phyloP scores from a whole-genome alignment of 2,888 invertebrate species.

The Aspidiotus destructor region DNA sequence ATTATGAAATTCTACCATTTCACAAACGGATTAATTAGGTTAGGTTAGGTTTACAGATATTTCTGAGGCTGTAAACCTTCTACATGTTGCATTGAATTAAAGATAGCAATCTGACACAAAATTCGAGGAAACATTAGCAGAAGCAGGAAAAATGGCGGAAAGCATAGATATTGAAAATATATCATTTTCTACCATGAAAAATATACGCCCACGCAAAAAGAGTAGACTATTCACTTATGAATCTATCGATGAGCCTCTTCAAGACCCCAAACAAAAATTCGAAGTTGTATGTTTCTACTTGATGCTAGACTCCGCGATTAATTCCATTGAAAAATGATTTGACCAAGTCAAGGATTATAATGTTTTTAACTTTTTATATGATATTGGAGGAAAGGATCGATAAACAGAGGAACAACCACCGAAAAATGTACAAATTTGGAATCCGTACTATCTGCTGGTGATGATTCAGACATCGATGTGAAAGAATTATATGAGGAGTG shows the following conservation, averaged over 20 bases:
- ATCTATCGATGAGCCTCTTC: conserved; percentile 18
- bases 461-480: conserved; percentile 18
- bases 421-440: conserved; percentile 16
- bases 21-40: too few species aligned
- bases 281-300: conserved; percentile 19
- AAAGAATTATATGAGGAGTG: too few species aligned
- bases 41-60: too few species aligned
- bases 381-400: too few species aligned
- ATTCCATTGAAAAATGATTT: too few species aligned
- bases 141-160: conserved; percentile 6
- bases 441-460: background rate
- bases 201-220: conserved; percentile 3
- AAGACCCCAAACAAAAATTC: conserved; percentile 12
- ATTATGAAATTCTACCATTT: too few species aligned
- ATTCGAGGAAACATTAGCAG: conserved; percentile 1
- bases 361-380: too few species aligned
- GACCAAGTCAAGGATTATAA: too few species aligned
- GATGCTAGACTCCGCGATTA: conserved; percentile 18
- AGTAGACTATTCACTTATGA: conserved; percentile 18
- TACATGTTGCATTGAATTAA: conserved; percentile 2
- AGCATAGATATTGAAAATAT: conserved; percentile 10
- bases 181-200: conserved; percentile 8
- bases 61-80: conserved; percentile 8
- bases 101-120: conserved; percentile 3
- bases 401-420: too few species aligned